These are phyloP conservation scores for Bombus balteatus DNA, from an alignment of 1,140 invertebrate genomes.

Conservation along the genomic window DNA sequence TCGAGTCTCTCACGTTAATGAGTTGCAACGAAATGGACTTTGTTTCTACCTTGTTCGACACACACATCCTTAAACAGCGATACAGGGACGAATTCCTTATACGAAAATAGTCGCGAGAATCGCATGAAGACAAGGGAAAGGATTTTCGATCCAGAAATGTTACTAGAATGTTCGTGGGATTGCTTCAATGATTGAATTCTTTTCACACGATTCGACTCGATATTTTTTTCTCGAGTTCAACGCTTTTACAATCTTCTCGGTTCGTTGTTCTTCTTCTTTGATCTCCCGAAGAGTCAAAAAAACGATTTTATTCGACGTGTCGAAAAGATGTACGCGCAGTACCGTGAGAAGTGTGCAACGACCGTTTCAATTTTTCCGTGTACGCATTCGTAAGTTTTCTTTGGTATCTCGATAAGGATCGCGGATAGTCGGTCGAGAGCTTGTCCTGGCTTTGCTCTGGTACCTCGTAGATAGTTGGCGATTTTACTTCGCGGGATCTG, in stretches of 20 bases:
- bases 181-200: background rate
- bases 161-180: background rate
- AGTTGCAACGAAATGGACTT: slow-evolving; percentile 4
- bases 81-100: slow-evolving; percentile 3
- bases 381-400: slow-evolving; percentile 33
- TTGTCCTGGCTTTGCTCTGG: slow-evolving; percentile 45
- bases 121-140: background rate
- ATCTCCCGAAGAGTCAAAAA: too few relatives aligned
- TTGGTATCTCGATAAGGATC: slow-evolving; percentile 31
- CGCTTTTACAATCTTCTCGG: background rate
- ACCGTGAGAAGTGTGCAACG: slow-evolving; percentile 23
- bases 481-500: slow-evolving; percentile 42
- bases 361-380: slow-evolving; percentile 40
- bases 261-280: background rate
- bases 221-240: background rate
- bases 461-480: slow-evolving; percentile 45
- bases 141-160: slow-evolving; percentile 1
- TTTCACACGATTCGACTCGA: background rate
- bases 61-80: slow-evolving; percentile 11
- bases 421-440: slow-evolving; percentile 27
- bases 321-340: slow-evolving; percentile 22
- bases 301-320: slow-evolving; percentile 31
- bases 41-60: slow-evolving; percentile 18
- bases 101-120: slow-evolving; percentile 22
- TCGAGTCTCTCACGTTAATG: background rate